Percentiles rank a stretch among this genome's conserved stretches.
Conservation (phyloP, 2,797 vertebrate genomes). For the Onychomys torridus region DNA sequence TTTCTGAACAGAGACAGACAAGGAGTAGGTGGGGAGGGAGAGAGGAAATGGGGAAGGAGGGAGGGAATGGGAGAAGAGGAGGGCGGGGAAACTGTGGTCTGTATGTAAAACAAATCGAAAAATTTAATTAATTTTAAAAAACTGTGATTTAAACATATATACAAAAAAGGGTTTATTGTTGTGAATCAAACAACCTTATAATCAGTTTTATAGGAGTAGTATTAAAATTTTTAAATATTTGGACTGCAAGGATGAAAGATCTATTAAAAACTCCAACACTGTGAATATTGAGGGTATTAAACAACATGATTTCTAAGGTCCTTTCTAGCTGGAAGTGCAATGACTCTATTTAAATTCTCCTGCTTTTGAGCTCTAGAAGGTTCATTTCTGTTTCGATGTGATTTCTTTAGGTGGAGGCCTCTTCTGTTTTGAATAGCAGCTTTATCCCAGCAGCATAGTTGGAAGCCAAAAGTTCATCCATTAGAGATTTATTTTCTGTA, state of each 20-base stretch:
- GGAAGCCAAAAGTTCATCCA: conserved; percentile 56
- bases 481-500: conserved; percentile 65
- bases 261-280: neutral
- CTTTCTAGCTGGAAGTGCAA: conserved; percentile 19
- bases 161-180: conserved; percentile 23
- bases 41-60: no score
- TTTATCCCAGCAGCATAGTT: neutral
- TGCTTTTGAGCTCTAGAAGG: conserved; percentile 25
- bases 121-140: conserved; percentile 10
- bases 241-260: neutral
- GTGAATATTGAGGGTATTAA: neutral
- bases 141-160: conserved; percentile 24
- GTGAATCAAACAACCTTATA: neutral
- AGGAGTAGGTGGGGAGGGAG: no score
- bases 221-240: conserved; percentile 43
- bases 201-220: neutral
- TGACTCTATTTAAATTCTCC: conserved; percentile 49
- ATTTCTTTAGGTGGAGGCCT: conserved; percentile 51
- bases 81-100: no score
- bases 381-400: conserved; percentile 47
- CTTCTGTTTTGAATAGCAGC: conserved; percentile 52
- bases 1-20: no score
- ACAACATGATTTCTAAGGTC: conserved; percentile 38
- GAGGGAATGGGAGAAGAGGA: no score
- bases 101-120: no score